A percentile compares a stretch with the other conserved stretches of the same genome.
phyloP scores from a whole-genome alignment of 1,140 invertebrate species.

The Ceratitis capitata region DNA sequence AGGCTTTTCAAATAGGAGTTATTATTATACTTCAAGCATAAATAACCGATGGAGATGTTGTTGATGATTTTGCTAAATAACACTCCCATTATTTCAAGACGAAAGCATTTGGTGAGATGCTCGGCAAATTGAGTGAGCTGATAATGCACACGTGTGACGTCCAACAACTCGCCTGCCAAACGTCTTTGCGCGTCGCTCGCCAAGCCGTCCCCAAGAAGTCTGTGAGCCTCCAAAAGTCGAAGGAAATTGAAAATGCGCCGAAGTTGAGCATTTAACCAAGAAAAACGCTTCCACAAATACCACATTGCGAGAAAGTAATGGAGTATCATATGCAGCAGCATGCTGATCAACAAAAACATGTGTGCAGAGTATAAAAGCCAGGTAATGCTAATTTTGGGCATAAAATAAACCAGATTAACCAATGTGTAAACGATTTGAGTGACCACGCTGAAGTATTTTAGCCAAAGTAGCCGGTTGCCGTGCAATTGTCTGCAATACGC shows the following conservation, averaged over 20 bases:
- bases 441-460: background rate
- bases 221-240: background rate
- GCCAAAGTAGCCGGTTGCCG: background rate
- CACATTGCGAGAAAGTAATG: conserved; percentile 15
- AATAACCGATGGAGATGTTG: conserved; percentile 1
- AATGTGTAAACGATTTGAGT: background rate
- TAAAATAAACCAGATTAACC: background rate
- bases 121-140: background rate
- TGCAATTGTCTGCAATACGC: background rate
- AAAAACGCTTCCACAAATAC: conserved; percentile 12
- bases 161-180: background rate
- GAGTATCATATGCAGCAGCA: background rate
- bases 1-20: background rate
- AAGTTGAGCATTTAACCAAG: background rate
- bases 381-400: background rate
- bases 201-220: background rate
- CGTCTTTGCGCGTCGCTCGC: too few species aligned
- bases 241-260: background rate
- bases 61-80: background rate
- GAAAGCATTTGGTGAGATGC: background rate
- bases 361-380: background rate
- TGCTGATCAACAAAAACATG: background rate
- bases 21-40: background rate
- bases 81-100: background rate
- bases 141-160: background rate